Base-by-base conservation (phyloP, 2,797 vertebrate species). In the Hipposideros larvatus region DNA sequence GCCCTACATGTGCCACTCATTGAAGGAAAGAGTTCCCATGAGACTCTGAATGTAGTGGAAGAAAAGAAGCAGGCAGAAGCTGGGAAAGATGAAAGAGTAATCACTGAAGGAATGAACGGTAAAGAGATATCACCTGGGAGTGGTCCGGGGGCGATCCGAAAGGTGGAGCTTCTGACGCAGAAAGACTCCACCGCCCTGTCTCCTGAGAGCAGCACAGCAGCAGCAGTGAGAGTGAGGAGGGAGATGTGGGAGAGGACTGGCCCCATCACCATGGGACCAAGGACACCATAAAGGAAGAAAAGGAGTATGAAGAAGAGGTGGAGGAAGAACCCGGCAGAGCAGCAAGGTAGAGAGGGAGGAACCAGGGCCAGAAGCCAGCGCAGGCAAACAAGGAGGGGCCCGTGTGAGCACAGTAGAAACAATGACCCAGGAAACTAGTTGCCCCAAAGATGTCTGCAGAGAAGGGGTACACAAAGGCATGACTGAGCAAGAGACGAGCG, bases 151-250 rank as follows among this genome's bases (percentile, higher is more conserved):
- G 97, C 98, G 88, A 95, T 80, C 37, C 96, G 74, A 97, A 97
- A 98, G 98, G 98, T 98, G 97, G 98, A 98, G 73, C 98, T 97
- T 7, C 97, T 98, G 95, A 90, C 98, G 86, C 98, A 98, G 97
- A 98, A 98, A 84, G 98, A 98, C 97, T 98, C 98, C 97, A 98
- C 98, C 55, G 98, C 98, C 74, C 96, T 98, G 95, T 98, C 98
- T 90, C 99, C 99, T n/a, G 98, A 98, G 98, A 82, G 99, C 48
- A 51, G 14, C 48, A 51, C 98, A 99, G 99, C 53, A 98, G 98
- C 98, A 66, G 99, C 98, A 99, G 99, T 85, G 99, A 99, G 96
- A 99, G 99, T 68, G 99, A 99, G 96, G 99, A 99, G 94, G 98
- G 98, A 63, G 99, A 99, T 11, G 97, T 97, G 98, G 99, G 99